Evolutionary conservation across 2,113 vertebrate species (phyloP), one percentile per base, ranked within the genome.

Genomic region (Labeo rohita): DNA sequence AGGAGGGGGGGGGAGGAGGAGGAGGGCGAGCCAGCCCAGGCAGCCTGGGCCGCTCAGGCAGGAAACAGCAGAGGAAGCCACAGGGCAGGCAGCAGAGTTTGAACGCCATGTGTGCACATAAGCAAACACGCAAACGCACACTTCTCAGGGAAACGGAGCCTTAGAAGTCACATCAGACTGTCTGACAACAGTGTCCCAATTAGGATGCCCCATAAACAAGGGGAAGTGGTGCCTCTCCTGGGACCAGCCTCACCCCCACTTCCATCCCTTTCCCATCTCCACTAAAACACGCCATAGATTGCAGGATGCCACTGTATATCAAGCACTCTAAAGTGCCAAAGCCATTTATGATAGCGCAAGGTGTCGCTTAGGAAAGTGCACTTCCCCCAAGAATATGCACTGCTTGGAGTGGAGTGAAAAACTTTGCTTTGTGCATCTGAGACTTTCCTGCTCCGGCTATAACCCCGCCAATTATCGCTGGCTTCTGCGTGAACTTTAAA

Each of bases 321-420:
- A 94, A 85, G 88, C 49, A 76, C 90, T 92, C 90, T 87, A 89
- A 91, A 50, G 84, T 80, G 49, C 86, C 63, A 10, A 88, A 92
- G 87, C 91, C 91, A 77, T 85, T 86, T 88, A 87, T 88, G 87
- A 91, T 88, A 91, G 88, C 87, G 49, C 87, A 84, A 93, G 91
- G 92, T 92, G 92, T 93, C 91, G 92, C 87, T 89, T 89, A 79
- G 92, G 89, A 92, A 93, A 92, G 91, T 84, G 85, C 10, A 90
- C 87, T 92, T 73, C 90, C 84, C 77, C 65, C 49, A 89, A 88
- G 92, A 93, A 92, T 90, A 82, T 49, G 87, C 86, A 75, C 21
- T 75, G 56, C 88, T 90, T 92, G 91, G 93, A 92, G 92, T 85
- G 88, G 88, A 90, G 13, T 86, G 88, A 89, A 90, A 88, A 92